Base-by-base conservation (phyloP, 37 sponge, comb jelly and placozoan species). In the Chondrilla cf. caribensis region DNA sequence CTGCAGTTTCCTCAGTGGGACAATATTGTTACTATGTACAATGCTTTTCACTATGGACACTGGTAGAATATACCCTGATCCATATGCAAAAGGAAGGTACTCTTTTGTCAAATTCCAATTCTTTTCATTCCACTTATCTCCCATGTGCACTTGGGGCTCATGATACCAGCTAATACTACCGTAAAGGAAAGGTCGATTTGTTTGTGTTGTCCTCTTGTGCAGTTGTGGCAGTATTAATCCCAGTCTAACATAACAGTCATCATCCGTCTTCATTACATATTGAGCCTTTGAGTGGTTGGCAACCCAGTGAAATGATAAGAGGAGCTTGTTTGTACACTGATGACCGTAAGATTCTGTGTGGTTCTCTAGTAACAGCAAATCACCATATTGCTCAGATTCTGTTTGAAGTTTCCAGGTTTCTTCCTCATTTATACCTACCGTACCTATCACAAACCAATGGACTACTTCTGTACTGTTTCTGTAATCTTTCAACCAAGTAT, bases 401-500 rank as follows among this genome's bases (percentile, higher is more conserved):
- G 9, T 6, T 22, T 60, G 9, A 6, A 60, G 19, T 22, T 22
- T 6, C 5, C 28, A 19, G 28, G 5, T 7, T 15, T 19, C 15
- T 60, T 6, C 22, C 7, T 6, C 28, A n/a, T 60, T 15, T 21
- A 60, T 5, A 6, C 64, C 64, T 21, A 5, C 64, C 15, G 22
- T 6, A 21, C 64, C 64, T 19, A 60, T 26, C 22, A 60, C 29
- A n/a, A 60, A 60, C 64, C 15, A 21, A n/a, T 21, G 15, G 7
- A 26, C 24, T 28, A 60, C 29, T 22, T 60, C 24, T n/a, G 24
- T 60, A 19, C 19, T 60, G 64, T 26, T 22, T 60, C 19, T 60
- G 64, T 21, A 60, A 9, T 60, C 29, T n/a, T 60, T 60, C 64
- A 60, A 21, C 64, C 64, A 60, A 19, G 64, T 60, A n/a, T 60